A percentile compares a stretch with the other conserved stretches of the same genome.
Conservation (phyloP, 2,113 vertebrate genomes). For the Bubo bubo region DNA sequence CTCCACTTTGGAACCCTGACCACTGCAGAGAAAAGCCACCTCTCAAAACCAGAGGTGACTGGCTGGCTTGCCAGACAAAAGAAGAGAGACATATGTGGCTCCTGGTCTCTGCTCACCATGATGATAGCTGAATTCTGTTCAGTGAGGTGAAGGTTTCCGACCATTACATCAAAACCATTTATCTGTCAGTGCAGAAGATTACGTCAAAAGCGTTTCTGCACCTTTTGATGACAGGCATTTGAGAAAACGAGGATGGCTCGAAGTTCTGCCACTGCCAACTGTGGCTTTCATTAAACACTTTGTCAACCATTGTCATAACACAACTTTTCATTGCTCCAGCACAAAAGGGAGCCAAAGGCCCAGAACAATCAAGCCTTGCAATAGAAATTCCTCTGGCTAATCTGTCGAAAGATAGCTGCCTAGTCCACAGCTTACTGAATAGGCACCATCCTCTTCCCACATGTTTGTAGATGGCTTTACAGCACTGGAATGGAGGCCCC, state of each 20-base stretch:
- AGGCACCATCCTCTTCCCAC: conserved; percentile 56
- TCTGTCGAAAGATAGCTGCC: conserved; percentile 81
- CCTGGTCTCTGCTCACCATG: not conserved
- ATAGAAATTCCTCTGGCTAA: conserved; percentile 80
- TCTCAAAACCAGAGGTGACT: not conserved
- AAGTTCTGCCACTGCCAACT: conserved; percentile 65
- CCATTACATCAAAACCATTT: conserved; percentile 61
- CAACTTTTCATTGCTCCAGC: conserved; percentile 65
- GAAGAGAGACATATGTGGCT: not conserved
- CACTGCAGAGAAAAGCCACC: not conserved
- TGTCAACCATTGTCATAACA: conserved; percentile 79
- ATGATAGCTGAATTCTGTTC: conserved; percentile 30
- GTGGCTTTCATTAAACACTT: conserved; percentile 79
- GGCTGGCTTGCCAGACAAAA: not conserved
- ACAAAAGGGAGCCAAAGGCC: conserved; percentile 80
- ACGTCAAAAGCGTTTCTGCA: conserved; percentile 55
- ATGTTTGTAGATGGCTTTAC: conserved; percentile 45
- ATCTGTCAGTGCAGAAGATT: conserved; percentile 66
- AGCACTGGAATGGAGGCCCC: not conserved
- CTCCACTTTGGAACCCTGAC: not conserved
- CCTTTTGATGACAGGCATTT: conserved; percentile 64
- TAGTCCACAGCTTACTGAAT: conserved; percentile 70
- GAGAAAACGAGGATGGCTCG: conserved; percentile 41
- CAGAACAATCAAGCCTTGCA: conserved; percentile 73
- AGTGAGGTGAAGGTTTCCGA: conserved; percentile 33